Conservation (phyloP, 2,113 vertebrate species). For the Apeltes quadracus region DNA sequence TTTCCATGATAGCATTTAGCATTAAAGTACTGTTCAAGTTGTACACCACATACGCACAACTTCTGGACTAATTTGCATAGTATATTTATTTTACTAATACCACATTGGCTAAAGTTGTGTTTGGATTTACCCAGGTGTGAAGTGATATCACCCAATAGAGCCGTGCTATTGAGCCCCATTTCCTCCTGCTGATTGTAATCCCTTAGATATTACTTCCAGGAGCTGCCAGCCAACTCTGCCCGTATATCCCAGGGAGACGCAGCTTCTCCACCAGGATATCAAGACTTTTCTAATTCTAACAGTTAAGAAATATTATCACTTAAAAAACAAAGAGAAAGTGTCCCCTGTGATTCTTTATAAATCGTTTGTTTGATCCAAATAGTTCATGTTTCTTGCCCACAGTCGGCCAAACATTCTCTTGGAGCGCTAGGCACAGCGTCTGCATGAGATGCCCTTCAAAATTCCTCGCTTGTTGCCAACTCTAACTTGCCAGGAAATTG, state of each 20-base stretch:
- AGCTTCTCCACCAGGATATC: not conserved
- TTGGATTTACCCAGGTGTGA: no score
- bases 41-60: no score
- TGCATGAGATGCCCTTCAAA: slow-evolving; percentile 44
- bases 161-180: not conserved
- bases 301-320: not conserved
- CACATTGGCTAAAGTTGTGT: no score
- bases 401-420: slow-evolving; percentile 6
- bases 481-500: slow-evolving; percentile 60
- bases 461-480: slow-evolving; percentile 64
- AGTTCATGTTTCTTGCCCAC: slow-evolving; percentile 6
- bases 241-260: slow-evolving; percentile 41
- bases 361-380: slow-evolving; percentile 6
- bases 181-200: slow-evolving; percentile 14
- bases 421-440: slow-evolving; percentile 27
- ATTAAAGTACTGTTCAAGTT: no score
- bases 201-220: slow-evolving; percentile 24
- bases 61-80: no score
- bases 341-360: not conserved
- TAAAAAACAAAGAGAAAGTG: not conserved
- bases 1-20: no score
- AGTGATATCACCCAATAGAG: no score
- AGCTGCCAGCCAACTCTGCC: slow-evolving; percentile 6
- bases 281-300: slow-evolving; percentile 9
- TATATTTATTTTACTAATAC: no score